Evolutionary conservation across 2,797 vertebrate genomes (phyloP), one percentile per base, ranked within the genome.

Genomic region (Acipenser ruthenus): DNA sequence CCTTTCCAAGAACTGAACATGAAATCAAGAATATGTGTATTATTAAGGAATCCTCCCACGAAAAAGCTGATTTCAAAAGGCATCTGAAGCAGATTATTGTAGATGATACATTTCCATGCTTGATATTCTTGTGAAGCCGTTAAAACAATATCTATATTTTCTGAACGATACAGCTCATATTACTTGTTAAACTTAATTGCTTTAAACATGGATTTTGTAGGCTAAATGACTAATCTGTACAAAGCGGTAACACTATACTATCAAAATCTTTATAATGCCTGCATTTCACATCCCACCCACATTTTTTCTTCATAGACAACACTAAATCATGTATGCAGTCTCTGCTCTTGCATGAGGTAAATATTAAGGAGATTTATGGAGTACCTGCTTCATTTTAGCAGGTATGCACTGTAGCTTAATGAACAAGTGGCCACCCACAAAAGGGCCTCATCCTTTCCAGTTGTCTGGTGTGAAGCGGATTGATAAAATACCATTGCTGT

Each of bases 281-380:
- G 10, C 8, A 8, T 23, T 62, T 6, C 59, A 52, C 70, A 63
- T 0, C 58, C n/a, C 65, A 49, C 61, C 49, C 15, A 49, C 64
- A 55, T 63, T 49, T 37, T 12, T 50, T 48, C 8, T n/a, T 49
- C 50, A 10, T 55, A 48, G 18, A 18, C 60, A 8, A 37, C 11
- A 62, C 11, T 62, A 64, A 50, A 10, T 60, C 60, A 63, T 63
- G 53, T 37, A 37, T 47, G 11, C 58, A 12, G 48, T 50, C 68
- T 85, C 79, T 85, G 86, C 10, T 62, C 18, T 70, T 72, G 84
- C 84, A 87, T 82, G 74, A 76, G 80, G 81, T 80, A 73, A 67
- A 82, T 67, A 81, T 87, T 86, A 84, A 72, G 67, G 65, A 80
- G 84, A 81, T 84, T 88, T 83, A 84, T 68, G 67, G 56, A 71